Evolutionary conservation across 2,888 invertebrate species (phyloP), one percentile per base, ranked within the genome.

Genomic region (Idaea straminata): DNA sequence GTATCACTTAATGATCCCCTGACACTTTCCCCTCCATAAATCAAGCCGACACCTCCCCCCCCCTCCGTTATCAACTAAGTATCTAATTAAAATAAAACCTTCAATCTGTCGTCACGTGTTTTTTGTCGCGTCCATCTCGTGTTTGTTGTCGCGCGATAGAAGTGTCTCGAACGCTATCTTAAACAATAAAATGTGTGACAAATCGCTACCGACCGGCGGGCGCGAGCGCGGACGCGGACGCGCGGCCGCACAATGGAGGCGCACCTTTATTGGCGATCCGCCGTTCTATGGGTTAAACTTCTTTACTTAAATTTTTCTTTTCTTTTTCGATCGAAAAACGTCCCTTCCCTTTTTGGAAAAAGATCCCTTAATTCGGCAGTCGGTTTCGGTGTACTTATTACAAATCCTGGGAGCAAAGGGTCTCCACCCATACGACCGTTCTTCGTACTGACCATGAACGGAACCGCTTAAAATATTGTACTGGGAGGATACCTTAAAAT

Each of bases 121-220:
- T 59, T 34, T 34, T 35, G 62, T 66, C 57, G 34, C 64, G 61
- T 57, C 68, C 63, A 38, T 76, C 72, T 81, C 80, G 80, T 82
- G 82, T 7, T 78, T 77, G 77, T 71, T 70, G 60, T 63, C 74
- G 74, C 75, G 74, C 76, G 77, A 86, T 89, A 87, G 88, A 89
- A 71, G 78, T 78, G 88, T 88, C 91, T 72, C 36, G 61, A 66
- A 62, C 69, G 71, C 71, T 85, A 87, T 88, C 87, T 80, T 57
- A 16, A 57, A 71, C 83, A 74, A 79, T 90, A 90, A 90, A 90
- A 69, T 75, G 73, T 66, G 75, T 88, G 87, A 90, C 86, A 79
- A 76, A 90, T 89, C 77, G 90, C 90, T 89, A 88, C 91, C 78
- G 47, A 47, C 47, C 47, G 47, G 47, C 7, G 47, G 13, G 6